A percentile compares a stretch with the other conserved stretches of the same genome.
phyloP scores from a whole-genome alignment of 2,888 invertebrate species.

The Podotricha telesiphe region DNA sequence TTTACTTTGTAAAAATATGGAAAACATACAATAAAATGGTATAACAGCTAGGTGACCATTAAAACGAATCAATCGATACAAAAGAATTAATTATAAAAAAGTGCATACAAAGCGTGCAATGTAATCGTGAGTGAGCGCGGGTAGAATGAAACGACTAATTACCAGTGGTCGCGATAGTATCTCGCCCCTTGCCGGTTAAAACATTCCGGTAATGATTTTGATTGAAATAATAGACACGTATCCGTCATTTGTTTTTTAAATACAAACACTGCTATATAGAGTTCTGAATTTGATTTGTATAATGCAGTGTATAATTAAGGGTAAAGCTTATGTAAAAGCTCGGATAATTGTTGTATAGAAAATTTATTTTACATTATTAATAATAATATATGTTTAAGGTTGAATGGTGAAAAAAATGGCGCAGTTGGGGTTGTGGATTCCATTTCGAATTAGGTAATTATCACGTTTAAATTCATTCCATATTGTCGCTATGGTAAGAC shows the following conservation, averaged over 20 bases:
- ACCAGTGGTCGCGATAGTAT: slow-evolving; percentile 68
- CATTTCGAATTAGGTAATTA: no score
- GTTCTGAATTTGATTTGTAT: background rate
- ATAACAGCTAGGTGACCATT: slow-evolving; percentile 45
- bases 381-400: background rate
- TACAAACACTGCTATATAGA: slow-evolving; percentile 4
- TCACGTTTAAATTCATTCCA: no score
- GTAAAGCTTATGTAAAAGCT: slow-evolving; percentile 15
- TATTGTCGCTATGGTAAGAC: no score
- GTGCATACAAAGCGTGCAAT: slow-evolving; percentile 67
- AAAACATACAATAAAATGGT: slow-evolving; percentile 46
- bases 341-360: background rate
- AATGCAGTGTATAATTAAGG: slow-evolving; percentile 14
- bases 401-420: background rate
- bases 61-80: slow-evolving; percentile 62
- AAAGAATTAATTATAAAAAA: slow-evolving; percentile 72
- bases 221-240: slow-evolving; percentile 44
- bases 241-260: slow-evolving; percentile 23
- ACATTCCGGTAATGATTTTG: slow-evolving; percentile 44
- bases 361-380: background rate
- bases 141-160: slow-evolving; percentile 79
- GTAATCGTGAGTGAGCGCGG: slow-evolving; percentile 66
- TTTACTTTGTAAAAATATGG: slow-evolving; percentile 22
- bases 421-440: no score
- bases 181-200: slow-evolving; percentile 45